Evolutionary conservation across 2,113 vertebrate species (phyloP), one percentile per base, ranked within the genome.

Genomic region (Stomatorhinus ivindoensis): DNA sequence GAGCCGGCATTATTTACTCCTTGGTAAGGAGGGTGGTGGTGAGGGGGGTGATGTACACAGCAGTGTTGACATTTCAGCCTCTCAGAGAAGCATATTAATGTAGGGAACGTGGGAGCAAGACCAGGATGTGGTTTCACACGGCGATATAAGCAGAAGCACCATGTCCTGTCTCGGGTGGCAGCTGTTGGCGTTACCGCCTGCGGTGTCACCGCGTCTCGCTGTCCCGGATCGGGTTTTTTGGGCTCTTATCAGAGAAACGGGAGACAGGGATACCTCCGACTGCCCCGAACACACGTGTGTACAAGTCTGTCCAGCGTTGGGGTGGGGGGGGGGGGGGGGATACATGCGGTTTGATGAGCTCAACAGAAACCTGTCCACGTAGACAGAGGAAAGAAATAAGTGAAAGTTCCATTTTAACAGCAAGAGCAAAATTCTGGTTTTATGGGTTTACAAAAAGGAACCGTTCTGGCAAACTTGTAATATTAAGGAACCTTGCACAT

Each of bases 401-500:
- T 44, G 11, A 88, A 50, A 9, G 44, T 65, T 24, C n/a, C 27
- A 21, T n/a, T 89, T 76, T 76, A 69, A 35, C 47, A 84, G 21
- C 10, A 44, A 31, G 9, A 86, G n/a, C 9, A 35, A 69, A 69
- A 86, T 85, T 46, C 53, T 51, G 69, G 35, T 89, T 86, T 73
- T 51, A 90, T 86, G 42, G 17, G 53, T 51, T 69, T 42, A 31
- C 80, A 69, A 10, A 51, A 21, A 88, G n/a, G 80, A 58, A 46
- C 61, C 61, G 27, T 86, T 85, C 55, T 88, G 86, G 35, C 10
- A 73, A 88, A 27, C 31, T 61, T 44, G 46, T 86, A 88, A 86
- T 88, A 88, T 90, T 73, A 84, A 86, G 87, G 53, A 13, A 31
- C 10, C 51, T 83, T 83, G 86, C n/a, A 35, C n/a, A 48, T 9